Base-by-base conservation (phyloP, 1,140 invertebrate species). In the Globodera rostochiensis region DNA sequence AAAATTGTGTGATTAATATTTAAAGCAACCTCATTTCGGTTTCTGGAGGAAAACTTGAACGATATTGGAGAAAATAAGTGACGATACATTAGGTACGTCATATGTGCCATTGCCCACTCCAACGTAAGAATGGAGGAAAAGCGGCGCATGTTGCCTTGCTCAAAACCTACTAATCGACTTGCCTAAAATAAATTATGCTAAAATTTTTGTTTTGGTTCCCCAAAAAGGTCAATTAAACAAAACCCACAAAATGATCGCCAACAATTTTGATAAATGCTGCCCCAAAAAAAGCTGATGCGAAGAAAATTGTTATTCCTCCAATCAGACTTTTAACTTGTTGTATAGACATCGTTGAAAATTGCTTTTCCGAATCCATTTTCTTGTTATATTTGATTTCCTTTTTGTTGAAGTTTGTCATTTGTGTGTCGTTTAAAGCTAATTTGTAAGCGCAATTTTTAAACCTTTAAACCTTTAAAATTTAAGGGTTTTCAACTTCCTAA, bases 91-190 rank as follows among this genome's bases (percentile, higher is more conserved):
- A 74, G 71, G 6, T 85, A 25, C 36, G 47, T 73, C 15, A 87
- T 50, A 78, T 87, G 83, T n/a, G 46, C 7, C 85, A 86, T 86
- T 19, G 83, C 49, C 79, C 84, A 87, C 49, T 82, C 71, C 13
- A 86, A 57, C 9, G 60, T 21, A n/a, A 84, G 45, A 60, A 86
- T 81, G 21, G 85, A 87, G 19, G 74, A n/a, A 25, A 80, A n/a
- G 19, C 85, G 79, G 13, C 75, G 36, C 9, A 77, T 75, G 53
- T 86, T 86, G 11, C 85, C 85, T 19, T 67, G 36, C 79, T 74
- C 45, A 74, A 84, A 86, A 47, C 86, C 86, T 21, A 36, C 64
- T 49, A 78, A 50, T 25, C 73, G 21, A 4, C 64, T 60, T 21
- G 80, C 74, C 85, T 85, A 47, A 77, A 86, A 86, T 64, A 46